Evolutionary conservation across 2,113 vertebrate species (phyloP), one percentile per base, ranked within the genome.

Genomic region (Cinclus cinclus): DNA sequence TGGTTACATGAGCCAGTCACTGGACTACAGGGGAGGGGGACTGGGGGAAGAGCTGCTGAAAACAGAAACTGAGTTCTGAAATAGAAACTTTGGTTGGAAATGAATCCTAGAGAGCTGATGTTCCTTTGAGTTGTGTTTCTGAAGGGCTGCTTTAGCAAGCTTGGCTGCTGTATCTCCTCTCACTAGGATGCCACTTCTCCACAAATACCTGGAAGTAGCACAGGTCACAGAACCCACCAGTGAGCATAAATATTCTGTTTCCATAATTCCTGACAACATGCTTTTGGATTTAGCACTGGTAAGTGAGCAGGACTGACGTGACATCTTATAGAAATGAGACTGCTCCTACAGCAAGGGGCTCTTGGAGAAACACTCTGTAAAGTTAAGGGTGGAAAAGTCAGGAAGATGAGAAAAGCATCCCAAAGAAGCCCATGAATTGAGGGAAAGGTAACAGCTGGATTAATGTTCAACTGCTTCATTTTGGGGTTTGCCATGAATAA

Each of bases 401-500:
- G 65, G 62, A 52, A 25, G 79, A 77, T 7, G 39, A 42, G 27
- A 55, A 90, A 86, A 87, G 33, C 83, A 71, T 53, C 83, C 62
- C 49, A 42, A 81, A 95, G 91, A 62, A 94, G 17, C n/a, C 77
- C 47, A 19, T 39, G 47, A 95, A 95, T 5, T 73, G 69, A 96
- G 92, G 95, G 92, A 96, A 89, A 97, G 93, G 95, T 95, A 95
- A 95, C 37, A 71, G 86, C 65, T 42, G 81, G 87, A 95, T 96
- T 96, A 94, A 87, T 92, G 94, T 89, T 95, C 87, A 60, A 53
- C 77, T 87, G 77, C 92, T 90, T 92, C 86, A 94, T 94, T 87
- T 94, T 91, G 94, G 95, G 94, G 95, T 89, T 95, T 96, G 96
- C 95, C 83, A 58, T 95, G 83, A 91, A 94, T 96, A 97, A 97